Percentiles rank a stretch among this genome's conserved stretches.
Conservation (phyloP, 2,888 invertebrate genomes). For the Thera britannica region DNA sequence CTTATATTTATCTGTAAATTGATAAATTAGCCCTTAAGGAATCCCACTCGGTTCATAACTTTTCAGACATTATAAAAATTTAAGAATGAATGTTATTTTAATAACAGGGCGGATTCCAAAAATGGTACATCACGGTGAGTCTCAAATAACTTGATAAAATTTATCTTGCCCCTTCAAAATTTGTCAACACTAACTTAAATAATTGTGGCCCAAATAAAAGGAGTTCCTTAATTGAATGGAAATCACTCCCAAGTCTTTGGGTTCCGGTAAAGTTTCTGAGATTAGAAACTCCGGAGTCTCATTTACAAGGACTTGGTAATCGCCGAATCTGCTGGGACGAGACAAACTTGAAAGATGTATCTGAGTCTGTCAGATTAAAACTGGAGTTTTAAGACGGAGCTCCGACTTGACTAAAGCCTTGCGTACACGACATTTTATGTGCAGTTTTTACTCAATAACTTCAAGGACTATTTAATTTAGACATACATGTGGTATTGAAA, state of each 20-base stretch:
- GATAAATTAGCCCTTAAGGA: too few species aligned
- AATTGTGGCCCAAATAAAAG: slow-evolving; percentile 13
- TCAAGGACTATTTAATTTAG: too few species aligned
- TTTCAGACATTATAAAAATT: too few species aligned
- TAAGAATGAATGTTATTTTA: too few species aligned
- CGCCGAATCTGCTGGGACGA: slow-evolving; percentile 31
- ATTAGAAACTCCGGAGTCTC: slow-evolving; percentile 46
- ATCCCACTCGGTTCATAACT: too few species aligned
- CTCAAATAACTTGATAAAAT: too few species aligned
- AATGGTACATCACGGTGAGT: too few species aligned
- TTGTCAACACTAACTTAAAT: slow-evolving; percentile 10
- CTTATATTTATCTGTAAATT: too few species aligned
- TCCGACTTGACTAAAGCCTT: neutral
- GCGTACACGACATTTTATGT: too few species aligned
- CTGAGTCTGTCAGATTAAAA: slow-evolving; percentile 26
- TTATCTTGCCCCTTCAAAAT: neutral
- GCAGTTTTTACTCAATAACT: too few species aligned
- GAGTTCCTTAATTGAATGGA: slow-evolving; percentile 54
- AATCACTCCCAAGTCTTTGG: slow-evolving; percentile 47
- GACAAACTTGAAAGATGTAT: slow-evolving; percentile 29
- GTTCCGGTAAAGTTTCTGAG: slow-evolving; percentile 48
- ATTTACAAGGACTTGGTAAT: slow-evolving; percentile 41
- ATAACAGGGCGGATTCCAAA: too few species aligned
- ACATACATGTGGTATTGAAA: too few species aligned
- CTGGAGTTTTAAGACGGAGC: neutral